Conservation (phyloP, 2,797 vertebrate species). For the Miichthys miiuy region DNA sequence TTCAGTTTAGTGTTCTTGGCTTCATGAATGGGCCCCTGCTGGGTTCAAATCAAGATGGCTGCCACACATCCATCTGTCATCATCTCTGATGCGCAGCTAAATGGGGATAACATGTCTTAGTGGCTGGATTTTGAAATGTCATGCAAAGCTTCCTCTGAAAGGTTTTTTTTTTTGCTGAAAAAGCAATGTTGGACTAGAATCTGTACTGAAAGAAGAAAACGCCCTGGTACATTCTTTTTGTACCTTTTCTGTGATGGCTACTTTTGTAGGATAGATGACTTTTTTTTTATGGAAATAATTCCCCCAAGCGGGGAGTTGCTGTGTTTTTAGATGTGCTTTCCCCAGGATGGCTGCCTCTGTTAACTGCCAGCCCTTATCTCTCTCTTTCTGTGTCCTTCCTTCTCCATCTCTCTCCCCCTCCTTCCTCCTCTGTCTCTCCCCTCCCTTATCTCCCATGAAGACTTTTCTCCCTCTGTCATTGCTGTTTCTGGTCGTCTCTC, state of each 20-base stretch:
- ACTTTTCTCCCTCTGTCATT: conserved; percentile 16
- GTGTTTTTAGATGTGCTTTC: conserved; percentile 52
- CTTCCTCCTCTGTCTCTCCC: not conserved
- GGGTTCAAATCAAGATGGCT: conserved; percentile 31
- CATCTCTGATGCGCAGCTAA: conserved; percentile 39
- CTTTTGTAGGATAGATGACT: conserved; percentile 31
- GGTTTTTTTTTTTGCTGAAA: conserved; percentile 19
- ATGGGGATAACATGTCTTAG: conserved; percentile 35
- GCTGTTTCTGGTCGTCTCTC: not conserved
- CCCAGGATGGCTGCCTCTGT: conserved; percentile 38
- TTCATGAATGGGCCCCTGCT: conserved; percentile 8
- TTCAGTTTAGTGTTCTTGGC: not conserved
- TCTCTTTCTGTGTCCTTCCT: conserved; percentile 21
- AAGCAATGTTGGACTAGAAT: conserved; percentile 4
- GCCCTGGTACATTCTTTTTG: not conserved
- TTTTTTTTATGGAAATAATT: conserved; percentile 38
- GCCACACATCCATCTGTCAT: conserved; percentile 33
- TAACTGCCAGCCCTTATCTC: conserved; percentile 60
- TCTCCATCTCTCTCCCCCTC: not conserved
- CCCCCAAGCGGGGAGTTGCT: conserved; percentile 34
- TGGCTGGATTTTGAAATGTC: conserved; percentile 17
- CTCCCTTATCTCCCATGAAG: conserved; percentile 49
- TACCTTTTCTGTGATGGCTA: conserved; percentile 14
- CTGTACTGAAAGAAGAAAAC: conserved; percentile 8
- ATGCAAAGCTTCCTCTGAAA: not conserved